Percentiles rank a stretch among this genome's conserved stretches.
phyloP scores from a whole-genome alignment of 2,797 vertebrate species.

The Rhinophrynus dorsalis region DNA sequence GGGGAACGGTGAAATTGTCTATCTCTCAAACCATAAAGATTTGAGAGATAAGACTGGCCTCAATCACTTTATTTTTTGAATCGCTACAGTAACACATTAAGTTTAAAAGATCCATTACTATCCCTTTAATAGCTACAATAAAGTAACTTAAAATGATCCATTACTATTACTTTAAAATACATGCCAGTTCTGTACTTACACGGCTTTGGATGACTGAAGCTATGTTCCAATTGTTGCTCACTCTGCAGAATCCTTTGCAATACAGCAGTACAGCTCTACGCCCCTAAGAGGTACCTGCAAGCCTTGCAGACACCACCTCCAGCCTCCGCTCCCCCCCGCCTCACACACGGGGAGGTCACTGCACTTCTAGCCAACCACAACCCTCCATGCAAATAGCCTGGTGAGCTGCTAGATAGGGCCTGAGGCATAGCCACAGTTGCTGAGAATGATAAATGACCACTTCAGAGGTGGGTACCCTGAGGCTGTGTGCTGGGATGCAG shows the following conservation, averaged over 20 bases:
- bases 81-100: too few relatives aligned
- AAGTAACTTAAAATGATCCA: too few relatives aligned
- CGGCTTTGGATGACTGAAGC: not conserved
- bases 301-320: not conserved
- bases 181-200: slow-evolving; percentile 38
- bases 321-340: not conserved
- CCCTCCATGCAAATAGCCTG: slow-evolving; percentile 40
- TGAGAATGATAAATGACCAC: slow-evolving; percentile 23
- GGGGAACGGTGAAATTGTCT: too few relatives aligned
- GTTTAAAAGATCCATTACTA: too few relatives aligned
- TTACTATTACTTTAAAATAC: too few relatives aligned
- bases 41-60: too few relatives aligned
- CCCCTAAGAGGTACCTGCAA: slow-evolving; percentile 34
- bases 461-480: slow-evolving; percentile 16
- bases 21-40: too few relatives aligned
- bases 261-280: not conserved
- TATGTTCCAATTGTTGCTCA: not conserved
- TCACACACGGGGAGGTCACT: not conserved
- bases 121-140: too few relatives aligned
- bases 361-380: slow-evolving; percentile 33
- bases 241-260: not conserved
- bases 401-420: not conserved
- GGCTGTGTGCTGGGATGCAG: slow-evolving; percentile 12
- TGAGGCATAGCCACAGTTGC: not conserved
- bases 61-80: too few relatives aligned